Percentiles rank a stretch among this genome's conserved stretches.
Conservation (phyloP, 2,113 vertebrate species). For the Gymnarchus niloticus region DNA sequence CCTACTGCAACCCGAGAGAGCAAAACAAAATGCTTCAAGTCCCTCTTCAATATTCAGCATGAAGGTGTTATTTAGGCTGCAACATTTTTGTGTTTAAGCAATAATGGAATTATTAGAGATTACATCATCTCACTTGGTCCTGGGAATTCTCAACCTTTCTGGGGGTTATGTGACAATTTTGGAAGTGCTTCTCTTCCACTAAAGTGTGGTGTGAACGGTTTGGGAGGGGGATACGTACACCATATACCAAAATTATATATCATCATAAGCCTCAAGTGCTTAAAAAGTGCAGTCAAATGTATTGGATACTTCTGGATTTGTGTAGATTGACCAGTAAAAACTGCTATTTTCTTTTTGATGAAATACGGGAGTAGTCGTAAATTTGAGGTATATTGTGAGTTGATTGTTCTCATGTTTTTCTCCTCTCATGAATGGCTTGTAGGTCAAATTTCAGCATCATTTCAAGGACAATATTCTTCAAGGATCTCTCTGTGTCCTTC, state of each 20-base stretch:
- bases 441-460: background rate
- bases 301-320: background rate
- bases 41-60: background rate
- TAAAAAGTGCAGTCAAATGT: background rate
- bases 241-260: background rate
- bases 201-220: background rate
- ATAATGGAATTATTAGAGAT: background rate
- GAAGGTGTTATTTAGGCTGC: background rate
- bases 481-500: background rate
- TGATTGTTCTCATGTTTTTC: background rate
- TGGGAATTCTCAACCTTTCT: background rate
- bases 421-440: background rate
- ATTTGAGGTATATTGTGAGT: background rate
- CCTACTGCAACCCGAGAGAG: background rate
- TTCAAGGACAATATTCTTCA: background rate
- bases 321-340: background rate
- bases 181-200: background rate
- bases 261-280: background rate
- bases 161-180: background rate
- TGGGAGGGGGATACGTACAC: background rate
- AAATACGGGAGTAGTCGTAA: background rate
- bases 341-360: too few species aligned
- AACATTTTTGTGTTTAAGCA: background rate
- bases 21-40: constrained; percentile 3
- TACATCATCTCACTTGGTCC: background rate